Evolutionary conservation across 2,888 invertebrate species (phyloP), one percentile per base, ranked within the genome.

Genomic region (Leptopilina drosophilae): DNA sequence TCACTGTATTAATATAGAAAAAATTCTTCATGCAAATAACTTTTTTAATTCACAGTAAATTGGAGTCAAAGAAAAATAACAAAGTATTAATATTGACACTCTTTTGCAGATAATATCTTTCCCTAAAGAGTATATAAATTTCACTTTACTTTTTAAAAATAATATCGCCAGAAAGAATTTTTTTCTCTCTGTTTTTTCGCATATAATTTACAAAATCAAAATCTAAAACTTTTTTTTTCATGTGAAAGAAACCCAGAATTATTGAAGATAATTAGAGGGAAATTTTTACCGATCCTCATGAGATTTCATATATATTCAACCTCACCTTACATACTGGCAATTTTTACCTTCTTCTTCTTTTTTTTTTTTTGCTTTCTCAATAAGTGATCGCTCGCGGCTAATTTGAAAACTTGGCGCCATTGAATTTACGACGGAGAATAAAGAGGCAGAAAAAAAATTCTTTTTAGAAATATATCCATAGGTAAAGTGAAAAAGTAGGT

Each of bases 231-330:
- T 33, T 11, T 33, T 11, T 66, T 73, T 53, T 33, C 53, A 56
- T 53, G 73, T n/a, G 33, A n/a, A 56, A 73, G 33, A 33, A 49
- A 33, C 33, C n/a, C 33, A 33, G 73, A 73, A 73, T 73, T 73
- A 73, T 73, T 73, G 53, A 73, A 53, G 53, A 73, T 73, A 56
- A 73, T 73, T 73, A 73, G 56, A 73, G 73, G 73, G 73, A 56
- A 73, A 73, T 73, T 73, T 49, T 40, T 33, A 73, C 73, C 73
- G 73, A 73, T 73, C 73, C 73, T 56, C n/a, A n/a, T 53, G 73
- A 33, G 73, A 73, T 73, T 49, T 67, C 67, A 15, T 20, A 15
- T 42, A 15, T 20, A 15, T 42, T 73, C 56, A 56, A 56, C n/a
- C 73, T 73, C 33, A 73, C 73, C 73, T 73, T 56, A 73, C 56